Evolutionary conservation across 2,797 vertebrate species (phyloP).

Genomic region (Sebastes diaconus): DNA sequence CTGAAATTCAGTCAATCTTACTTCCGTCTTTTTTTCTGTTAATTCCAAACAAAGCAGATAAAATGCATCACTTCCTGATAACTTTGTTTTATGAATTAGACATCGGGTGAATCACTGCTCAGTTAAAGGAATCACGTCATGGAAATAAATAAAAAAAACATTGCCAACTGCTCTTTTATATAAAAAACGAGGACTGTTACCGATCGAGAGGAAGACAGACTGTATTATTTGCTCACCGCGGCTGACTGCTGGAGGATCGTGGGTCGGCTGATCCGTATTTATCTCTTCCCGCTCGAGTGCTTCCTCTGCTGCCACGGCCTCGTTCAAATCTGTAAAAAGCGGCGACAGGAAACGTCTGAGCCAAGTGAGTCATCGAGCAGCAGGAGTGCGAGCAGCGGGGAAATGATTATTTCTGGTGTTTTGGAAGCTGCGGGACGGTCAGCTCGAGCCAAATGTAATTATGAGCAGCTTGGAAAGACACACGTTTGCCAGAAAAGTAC

Average conservation of each 20-base stretch:
- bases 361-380: slow-evolving; percentile 53
- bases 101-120: neutral
- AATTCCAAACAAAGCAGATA: neutral
- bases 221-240: slow-evolving; percentile 25
- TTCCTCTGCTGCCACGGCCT: slow-evolving; percentile 5
- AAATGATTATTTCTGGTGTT: slow-evolving; percentile 32
- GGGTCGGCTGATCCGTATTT: slow-evolving; percentile 14
- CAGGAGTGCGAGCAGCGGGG: slow-evolving; percentile 14
- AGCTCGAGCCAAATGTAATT: slow-evolving; percentile 16
- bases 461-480: slow-evolving; percentile 20
- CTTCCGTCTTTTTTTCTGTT: neutral
- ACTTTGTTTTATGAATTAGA: neutral
- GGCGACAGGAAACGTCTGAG: slow-evolving; percentile 38
- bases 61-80: neutral
- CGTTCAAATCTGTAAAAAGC: slow-evolving; percentile 36
- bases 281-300: slow-evolving; percentile 15
- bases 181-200: neutral
- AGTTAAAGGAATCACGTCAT: neutral
- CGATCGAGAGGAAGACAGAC: neutral
- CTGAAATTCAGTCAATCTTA: neutral
- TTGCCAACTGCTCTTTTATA: neutral
- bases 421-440: neutral
- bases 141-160: neutral
- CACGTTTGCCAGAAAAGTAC: neutral
- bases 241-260: neutral